Evolutionary conservation across 2,113 vertebrate species (phyloP).

Genomic region (Pomatostomus ruficeps): DNA sequence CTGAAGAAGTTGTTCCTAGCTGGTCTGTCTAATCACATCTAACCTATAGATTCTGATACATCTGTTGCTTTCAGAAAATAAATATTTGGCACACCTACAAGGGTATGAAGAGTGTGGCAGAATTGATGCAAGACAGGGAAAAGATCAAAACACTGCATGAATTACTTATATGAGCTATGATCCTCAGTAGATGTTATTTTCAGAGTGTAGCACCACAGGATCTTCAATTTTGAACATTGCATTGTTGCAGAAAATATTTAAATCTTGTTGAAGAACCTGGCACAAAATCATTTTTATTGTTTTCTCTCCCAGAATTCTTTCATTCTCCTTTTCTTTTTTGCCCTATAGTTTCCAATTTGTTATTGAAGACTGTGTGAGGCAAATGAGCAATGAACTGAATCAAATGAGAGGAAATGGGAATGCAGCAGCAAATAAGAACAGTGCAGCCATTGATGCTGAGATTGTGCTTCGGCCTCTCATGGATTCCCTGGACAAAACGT

Average conservation of each 20-base stretch:
- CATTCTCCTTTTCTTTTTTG: background rate
- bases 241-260: background rate
- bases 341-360: slow-evolving; percentile 83
- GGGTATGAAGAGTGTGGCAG: background rate
- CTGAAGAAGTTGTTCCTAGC: background rate
- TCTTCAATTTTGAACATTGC: background rate
- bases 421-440: slow-evolving; percentile 78
- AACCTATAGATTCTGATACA: background rate
- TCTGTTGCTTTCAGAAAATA: background rate
- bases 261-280: background rate
- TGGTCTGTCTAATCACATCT: background rate
- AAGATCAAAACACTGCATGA: background rate
- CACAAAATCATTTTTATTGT: background rate
- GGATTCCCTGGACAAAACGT: slow-evolving; percentile 98
- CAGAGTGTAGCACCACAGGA: background rate
- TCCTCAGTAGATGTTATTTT: background rate
- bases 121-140: background rate
- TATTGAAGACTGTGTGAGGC: slow-evolving; percentile 91
- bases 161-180: background rate
- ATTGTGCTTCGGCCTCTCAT: slow-evolving; percentile 89
- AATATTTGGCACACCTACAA: background rate
- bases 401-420: slow-evolving; percentile 85
- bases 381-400: slow-evolving; percentile 90
- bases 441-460: slow-evolving; percentile 89
- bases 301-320: background rate